phyloP scores from a whole-genome alignment of 1,140 invertebrate species.

The Drosophila lacteicornis region DNA sequence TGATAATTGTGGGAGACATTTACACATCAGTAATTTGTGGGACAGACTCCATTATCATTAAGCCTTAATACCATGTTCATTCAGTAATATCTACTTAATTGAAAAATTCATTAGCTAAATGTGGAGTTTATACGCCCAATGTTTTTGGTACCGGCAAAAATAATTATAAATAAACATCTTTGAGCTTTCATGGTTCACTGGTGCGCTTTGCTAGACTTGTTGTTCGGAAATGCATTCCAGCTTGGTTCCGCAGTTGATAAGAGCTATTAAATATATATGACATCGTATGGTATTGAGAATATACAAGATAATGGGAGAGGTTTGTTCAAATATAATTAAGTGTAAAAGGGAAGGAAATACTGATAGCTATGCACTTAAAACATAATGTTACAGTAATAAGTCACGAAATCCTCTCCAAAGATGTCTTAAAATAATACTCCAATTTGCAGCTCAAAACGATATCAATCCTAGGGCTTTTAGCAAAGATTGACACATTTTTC shows the following conservation, averaged over 20 bases:
- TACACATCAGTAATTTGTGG: slow-evolving; percentile 1
- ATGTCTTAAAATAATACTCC: too few species aligned
- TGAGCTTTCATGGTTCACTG: neutral
- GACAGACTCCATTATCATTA: slow-evolving; percentile 17
- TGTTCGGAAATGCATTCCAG: slow-evolving; percentile 13
- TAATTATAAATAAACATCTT: neutral
- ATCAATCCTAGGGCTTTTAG: neutral
- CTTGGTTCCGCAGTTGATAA: slow-evolving; percentile 21
- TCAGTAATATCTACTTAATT: slow-evolving; percentile 1
- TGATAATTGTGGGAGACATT: slow-evolving; percentile 20
- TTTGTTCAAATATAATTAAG: slow-evolving; percentile 1
- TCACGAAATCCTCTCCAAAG: too few species aligned
- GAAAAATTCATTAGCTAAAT: slow-evolving; percentile 1
- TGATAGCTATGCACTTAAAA: neutral
- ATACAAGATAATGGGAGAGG: slow-evolving; percentile 7
- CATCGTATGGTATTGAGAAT: slow-evolving; percentile 8
- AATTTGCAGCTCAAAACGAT: neutral
- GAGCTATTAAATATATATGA: slow-evolving; percentile 1
- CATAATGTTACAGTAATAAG: neutral
- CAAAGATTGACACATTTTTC: neutral
- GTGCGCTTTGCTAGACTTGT: neutral
- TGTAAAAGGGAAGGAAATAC: neutral
- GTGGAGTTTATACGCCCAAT: neutral
- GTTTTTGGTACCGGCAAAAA: slow-evolving; percentile 3
- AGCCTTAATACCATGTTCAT: neutral